Base-by-base conservation (phyloP, 2,797 vertebrate species). In the Labeo calbasu region DNA sequence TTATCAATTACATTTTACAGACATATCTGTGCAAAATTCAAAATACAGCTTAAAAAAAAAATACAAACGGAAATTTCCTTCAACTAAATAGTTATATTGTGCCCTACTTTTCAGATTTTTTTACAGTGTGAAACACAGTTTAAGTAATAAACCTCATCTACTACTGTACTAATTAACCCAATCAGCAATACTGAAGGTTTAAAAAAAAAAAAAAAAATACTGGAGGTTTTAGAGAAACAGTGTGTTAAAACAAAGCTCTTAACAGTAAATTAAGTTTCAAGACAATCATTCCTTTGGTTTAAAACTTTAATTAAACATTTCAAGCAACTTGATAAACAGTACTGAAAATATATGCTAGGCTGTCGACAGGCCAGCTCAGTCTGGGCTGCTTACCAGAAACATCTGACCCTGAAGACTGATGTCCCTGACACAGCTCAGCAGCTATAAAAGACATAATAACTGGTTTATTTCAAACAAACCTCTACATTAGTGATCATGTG, bases 331-430 rank as follows among this genome's bases (percentile, higher is more conserved):
- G 1, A 48, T 23, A 81, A 82, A 82, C 43, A 73, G 8, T 75
- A 43, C 21, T 66, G 28, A 75, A 65, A 75, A 65, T 40, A 65
- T 75, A 50, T 12, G 21, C 51, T 11, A 10, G 43, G 25, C 69
- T 63, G 72, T 81, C 51, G 57, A 81, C 13, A 10, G 69, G 43
- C 40, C 25, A 82, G 65, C 79, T 68, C 78, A 88, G 86, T 89
- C 84, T 81, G 57, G 71, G 81, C 88, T 80, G 1, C 93, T 95
- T 94, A 95, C 94, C 94, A 92, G 94, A 95, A 87, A 93, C 91
- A 81, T 83, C 77, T 69, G 93, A 94, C 89, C 93, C 93, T 57
- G 93, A 89, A 76, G 94, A 94, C 84, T 89, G 92, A 23, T 90
- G 90, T 87, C 89, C 93, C 91, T 94, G 94, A 78, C 83, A 59